A percentile compares a stretch with the other conserved stretches of the same genome.
phyloP scores from a whole-genome alignment of 2,888 invertebrate species.

The Habrosyne pyritoides region DNA sequence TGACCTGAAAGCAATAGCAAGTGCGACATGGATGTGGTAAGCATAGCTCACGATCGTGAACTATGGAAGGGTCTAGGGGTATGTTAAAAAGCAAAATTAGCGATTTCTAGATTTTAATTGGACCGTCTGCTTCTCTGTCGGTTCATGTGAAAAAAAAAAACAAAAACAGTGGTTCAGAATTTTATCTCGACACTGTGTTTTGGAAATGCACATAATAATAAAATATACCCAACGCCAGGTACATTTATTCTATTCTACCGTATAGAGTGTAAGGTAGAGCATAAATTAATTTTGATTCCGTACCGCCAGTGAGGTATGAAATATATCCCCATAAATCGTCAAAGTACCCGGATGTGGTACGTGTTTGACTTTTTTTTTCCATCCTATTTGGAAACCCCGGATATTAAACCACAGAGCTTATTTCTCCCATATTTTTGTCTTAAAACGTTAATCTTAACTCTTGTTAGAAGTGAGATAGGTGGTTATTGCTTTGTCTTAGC shows the following conservation, averaged over 20 bases:
- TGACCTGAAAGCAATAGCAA: too few relatives aligned
- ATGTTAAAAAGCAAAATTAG: too few relatives aligned
- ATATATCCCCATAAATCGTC: not conserved
- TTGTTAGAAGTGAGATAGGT: not conserved
- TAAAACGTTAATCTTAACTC: constrained; percentile 11
- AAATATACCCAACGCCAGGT: not conserved
- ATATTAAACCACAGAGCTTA: constrained; percentile 29
- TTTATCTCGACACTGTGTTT: too few relatives aligned
- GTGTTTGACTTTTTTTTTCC: constrained; percentile 17
- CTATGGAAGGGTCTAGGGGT: too few relatives aligned
- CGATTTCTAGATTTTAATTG: too few relatives aligned
- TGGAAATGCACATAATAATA: too few relatives aligned
- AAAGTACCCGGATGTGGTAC: constrained; percentile 3
- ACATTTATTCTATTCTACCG: not conserved
- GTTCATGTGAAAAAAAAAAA: too few relatives aligned
- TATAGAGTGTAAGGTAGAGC: not conserved
- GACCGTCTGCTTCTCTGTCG: too few relatives aligned
- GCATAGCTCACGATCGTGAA: too few relatives aligned
- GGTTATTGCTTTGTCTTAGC: not conserved
- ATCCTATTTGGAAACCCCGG: constrained; percentile 28
- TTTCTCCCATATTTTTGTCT: not conserved
- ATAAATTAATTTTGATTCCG: constrained; percentile 2
- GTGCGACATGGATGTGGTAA: too few relatives aligned
- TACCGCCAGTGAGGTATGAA: not conserved
- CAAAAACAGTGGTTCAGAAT: too few relatives aligned